phyloP scores from a whole-genome alignment of 2,113 vertebrate genomes.

The Tursiops truncatus region DNA sequence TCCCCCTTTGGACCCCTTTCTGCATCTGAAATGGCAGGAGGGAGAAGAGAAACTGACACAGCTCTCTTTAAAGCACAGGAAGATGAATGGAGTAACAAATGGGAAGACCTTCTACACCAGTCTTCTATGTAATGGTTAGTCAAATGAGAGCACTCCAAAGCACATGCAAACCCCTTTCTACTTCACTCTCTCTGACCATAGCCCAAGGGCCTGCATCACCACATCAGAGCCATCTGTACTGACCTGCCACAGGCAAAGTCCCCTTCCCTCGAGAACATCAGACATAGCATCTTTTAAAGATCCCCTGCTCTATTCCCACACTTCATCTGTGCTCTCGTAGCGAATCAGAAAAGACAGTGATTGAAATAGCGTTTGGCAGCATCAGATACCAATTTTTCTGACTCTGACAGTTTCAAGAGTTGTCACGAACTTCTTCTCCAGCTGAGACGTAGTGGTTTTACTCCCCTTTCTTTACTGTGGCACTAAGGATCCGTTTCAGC shows the following conservation, averaged over 20 bases:
- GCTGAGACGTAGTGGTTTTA: not conserved
- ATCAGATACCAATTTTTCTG: not conserved
- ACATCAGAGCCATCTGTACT: not conserved
- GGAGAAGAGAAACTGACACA: not conserved
- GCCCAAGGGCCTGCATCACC: not conserved
- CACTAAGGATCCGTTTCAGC: not conserved
- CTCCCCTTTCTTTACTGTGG: not conserved
- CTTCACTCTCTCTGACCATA: not conserved
- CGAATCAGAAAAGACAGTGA: not conserved
- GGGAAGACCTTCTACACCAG: not conserved
- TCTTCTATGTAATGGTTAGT: not conserved
- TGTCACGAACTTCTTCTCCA: conserved; percentile 12
- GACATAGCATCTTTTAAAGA: not conserved
- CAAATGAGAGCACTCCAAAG: not conserved
- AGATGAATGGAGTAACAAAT: not conserved
- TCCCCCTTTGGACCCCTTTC: not conserved
- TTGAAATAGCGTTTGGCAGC: not conserved
- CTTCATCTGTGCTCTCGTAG: not conserved
- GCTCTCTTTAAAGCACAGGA: not conserved
- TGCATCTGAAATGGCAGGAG: not conserved
- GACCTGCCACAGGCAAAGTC: not conserved
- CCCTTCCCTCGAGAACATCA: not conserved
- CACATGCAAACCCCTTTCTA: not conserved
- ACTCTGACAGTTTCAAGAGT: conserved; percentile 21
- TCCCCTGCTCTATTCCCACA: not conserved